Evolutionary conservation across 2,797 vertebrate genomes (phyloP).

Genomic region (Crocodylus rhombifer): DNA sequence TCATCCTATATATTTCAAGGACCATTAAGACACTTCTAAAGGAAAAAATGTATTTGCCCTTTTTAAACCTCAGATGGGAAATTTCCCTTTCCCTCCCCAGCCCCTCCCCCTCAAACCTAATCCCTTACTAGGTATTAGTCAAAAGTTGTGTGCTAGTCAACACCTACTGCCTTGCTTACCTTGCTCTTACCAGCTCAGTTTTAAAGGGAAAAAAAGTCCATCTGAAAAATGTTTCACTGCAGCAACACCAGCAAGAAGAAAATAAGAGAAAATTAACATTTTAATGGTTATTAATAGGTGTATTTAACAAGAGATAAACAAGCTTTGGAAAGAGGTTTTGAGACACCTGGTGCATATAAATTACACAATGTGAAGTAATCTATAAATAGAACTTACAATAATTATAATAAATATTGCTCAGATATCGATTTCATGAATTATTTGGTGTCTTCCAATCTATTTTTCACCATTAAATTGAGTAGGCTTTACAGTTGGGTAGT

Average conservation of each 20-base stretch:
- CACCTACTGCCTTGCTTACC: neutral
- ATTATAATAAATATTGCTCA: neutral
- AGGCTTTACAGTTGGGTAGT: neutral
- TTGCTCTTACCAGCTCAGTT: neutral
- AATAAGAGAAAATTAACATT: neutral
- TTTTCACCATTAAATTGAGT: neutral
- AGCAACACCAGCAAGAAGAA: neutral
- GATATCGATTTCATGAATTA: neutral
- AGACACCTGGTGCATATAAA: neutral
- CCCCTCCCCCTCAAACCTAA: neutral
- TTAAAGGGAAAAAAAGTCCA: neutral
- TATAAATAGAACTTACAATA: neutral
- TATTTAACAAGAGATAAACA: neutral
- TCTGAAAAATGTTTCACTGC: neutral
- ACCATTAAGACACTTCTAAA: neutral
- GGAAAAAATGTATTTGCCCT: neutral
- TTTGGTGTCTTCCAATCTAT: neutral
- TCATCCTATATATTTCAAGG: neutral
- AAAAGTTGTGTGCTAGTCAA: neutral
- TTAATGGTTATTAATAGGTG: neutral
- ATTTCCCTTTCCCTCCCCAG: too few species aligned
- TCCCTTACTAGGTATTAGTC: neutral
- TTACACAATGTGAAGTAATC: neutral
- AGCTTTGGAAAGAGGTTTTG: neutral
- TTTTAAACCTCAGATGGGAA: neutral